These are phyloP conservation scores for Drosophila anomelani DNA, from an alignment of 2,888 invertebrate genomes.

Conservation along the genomic window DNA sequence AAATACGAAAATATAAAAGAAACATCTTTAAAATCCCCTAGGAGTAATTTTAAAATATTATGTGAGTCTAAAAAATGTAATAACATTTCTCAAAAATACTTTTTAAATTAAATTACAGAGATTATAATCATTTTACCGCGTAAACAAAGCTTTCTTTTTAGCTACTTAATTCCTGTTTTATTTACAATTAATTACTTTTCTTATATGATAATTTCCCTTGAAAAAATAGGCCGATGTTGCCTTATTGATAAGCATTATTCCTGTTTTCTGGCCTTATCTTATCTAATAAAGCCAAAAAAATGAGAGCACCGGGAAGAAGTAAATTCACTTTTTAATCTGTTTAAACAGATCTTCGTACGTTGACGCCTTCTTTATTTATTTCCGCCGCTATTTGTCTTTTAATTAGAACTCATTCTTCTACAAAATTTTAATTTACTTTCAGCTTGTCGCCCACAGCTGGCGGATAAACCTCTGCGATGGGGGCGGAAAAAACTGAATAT, in stretches of 20 bases:
- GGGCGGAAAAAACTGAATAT: slow-evolving; percentile 2
- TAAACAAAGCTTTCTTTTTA: too few relatives aligned
- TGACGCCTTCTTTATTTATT: slow-evolving; percentile 26
- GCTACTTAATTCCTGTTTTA: too few relatives aligned
- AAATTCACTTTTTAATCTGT: slow-evolving; percentile 43
- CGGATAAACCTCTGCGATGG: slow-evolving; percentile 29
- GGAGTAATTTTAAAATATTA: not conserved
- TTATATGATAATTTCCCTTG: not conserved
- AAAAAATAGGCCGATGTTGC: slow-evolving; percentile 1
- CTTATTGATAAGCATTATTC: not conserved
- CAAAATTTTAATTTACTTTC: slow-evolving; percentile 55
- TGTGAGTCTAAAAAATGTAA: not conserved
- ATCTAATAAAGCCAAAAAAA: not conserved
- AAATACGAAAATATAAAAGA: not conserved
- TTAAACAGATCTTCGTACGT: slow-evolving; percentile 40
- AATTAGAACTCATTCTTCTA: slow-evolving; percentile 56
- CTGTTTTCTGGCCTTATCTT: not conserved
- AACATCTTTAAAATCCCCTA: too few relatives aligned
- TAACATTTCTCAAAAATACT: not conserved
- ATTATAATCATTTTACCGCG: not conserved
- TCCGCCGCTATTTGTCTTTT: slow-evolving; percentile 48
- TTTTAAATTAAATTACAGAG: not conserved
- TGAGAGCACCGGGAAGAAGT: slow-evolving; percentile 14
- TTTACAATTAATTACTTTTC: not conserved
- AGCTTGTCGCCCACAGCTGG: slow-evolving; percentile 43